Evolutionary conservation across 2,797 vertebrate genomes (phyloP).

Genomic region (Chaenodraco wilsoni): DNA sequence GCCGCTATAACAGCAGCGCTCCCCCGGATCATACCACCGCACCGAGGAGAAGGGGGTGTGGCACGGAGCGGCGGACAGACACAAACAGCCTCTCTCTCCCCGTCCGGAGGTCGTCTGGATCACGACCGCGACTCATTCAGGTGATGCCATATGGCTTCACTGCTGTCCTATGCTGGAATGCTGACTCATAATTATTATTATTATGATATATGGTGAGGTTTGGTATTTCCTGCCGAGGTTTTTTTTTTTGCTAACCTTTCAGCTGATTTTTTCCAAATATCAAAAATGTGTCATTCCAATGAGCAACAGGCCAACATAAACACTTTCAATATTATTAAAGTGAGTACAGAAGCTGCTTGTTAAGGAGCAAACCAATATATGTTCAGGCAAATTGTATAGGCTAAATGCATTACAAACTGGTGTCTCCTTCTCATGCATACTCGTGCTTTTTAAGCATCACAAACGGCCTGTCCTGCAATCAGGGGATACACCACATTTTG

Average conservation of each 20-base stretch:
- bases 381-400: no score
- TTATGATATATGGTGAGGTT: constrained; percentile 14
- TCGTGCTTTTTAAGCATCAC: no score
- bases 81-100: constrained; percentile 35
- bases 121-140: constrained; percentile 52
- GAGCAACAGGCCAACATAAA: constrained; percentile 31
- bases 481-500: no score
- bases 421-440: no score
- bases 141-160: constrained; percentile 68
- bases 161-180: constrained; percentile 52
- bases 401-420: no score
- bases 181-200: constrained; percentile 56
- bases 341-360: not conserved
- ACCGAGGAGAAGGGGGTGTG: constrained; percentile 81
- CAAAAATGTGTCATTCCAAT: not conserved
- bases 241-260: not conserved
- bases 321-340: not conserved
- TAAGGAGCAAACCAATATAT: not conserved
- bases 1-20: constrained; percentile 79
- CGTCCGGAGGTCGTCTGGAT: constrained; percentile 72
- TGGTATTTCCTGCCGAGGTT: constrained; percentile 6
- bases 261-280: not conserved
- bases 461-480: no score
- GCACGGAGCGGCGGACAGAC: constrained; percentile 67
- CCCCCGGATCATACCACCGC: constrained; percentile 84